Base-by-base conservation (phyloP, 1,140 invertebrate genomes). In the Solenopsis invicta region DNA sequence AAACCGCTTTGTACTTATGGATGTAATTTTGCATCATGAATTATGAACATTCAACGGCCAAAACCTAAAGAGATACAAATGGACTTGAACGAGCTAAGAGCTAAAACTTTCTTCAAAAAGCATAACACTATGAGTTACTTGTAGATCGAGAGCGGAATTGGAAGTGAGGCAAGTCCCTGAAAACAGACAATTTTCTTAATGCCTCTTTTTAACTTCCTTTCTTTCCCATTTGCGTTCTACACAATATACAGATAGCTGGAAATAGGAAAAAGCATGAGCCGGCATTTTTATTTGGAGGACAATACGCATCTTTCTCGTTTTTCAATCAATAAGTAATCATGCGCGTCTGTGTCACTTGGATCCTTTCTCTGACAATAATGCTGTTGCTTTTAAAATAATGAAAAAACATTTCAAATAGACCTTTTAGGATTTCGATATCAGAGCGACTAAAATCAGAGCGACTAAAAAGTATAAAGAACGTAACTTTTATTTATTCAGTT, bases 141-240 rank as follows among this genome's bases (percentile, higher is more conserved):
- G 50, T 50, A 74, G 52, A 74, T 74, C 13, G 29, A 74, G 41
- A 74, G 34, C 41, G 18, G 29, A 48, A 41, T 72, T 48, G 24
- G 21, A 48, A 74, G 37, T 74, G 41, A 61, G n/a, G 29, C n/a
- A 75, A 61, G 24, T 72, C 10, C 9, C 4, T 59, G 54, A 82
- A 82, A 82, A 62, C 67, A 34, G 52, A 82, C 54, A 84, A 84
- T 84, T 84, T 84, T 61, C 24, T 75, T 59, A 50, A 66, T 62
- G 52, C 16, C 41, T n/a, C 34, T 67, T 52, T 59, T 41, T 52
- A 52, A 50, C 29, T 64, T 37, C 72, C 59, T 52, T 50, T 50
- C 29, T 56, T 2, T 52, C 29, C 4, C 54, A 59, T 82, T 82
- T 74, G 62, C 69, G 12, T 82, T 54, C 12, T 56, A 21, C 37